Conservation (phyloP, 1,140 invertebrate genomes). For the Globodera rostochiensis region DNA sequence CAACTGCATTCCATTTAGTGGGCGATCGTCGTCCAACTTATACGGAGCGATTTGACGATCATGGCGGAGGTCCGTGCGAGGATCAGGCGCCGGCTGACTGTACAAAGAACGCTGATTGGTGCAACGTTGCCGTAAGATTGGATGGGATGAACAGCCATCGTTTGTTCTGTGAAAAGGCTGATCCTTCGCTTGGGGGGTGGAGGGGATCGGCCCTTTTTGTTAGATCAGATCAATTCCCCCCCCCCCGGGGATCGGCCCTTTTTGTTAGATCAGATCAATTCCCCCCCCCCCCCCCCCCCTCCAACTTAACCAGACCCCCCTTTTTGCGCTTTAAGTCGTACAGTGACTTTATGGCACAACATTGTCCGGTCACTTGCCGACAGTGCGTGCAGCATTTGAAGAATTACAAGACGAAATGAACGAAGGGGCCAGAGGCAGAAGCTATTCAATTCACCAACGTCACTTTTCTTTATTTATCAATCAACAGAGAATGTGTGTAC, state of each 20-base stretch:
- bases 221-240: too few relatives aligned
- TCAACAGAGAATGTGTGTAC: too few relatives aligned
- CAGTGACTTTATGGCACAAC: neutral
- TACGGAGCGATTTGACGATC: neutral
- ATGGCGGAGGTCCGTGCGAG: neutral
- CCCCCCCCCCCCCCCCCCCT: too few relatives aligned
- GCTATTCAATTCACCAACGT: neutral
- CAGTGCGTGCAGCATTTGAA: neutral
- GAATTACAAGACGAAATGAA: neutral
- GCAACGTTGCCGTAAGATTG: neutral
- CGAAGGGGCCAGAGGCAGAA: neutral
- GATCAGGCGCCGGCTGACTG: neutral
- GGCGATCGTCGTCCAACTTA: neutral
- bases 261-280: too few relatives aligned
- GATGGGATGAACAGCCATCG: neutral
- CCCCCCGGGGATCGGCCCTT: too few relatives aligned
- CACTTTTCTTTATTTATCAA: too few relatives aligned
- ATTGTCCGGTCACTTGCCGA: neutral
- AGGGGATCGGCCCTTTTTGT: too few relatives aligned
- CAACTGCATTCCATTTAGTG: neutral
- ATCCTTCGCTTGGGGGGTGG: too few relatives aligned
- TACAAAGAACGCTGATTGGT: neutral
- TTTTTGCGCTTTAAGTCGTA: constrained; percentile 5
- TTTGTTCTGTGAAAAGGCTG: too few relatives aligned
- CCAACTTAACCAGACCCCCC: neutral